Percentiles rank a stretch among this genome's conserved stretches.
Conservation (phyloP, 2,113 vertebrate genomes). For the Phalacrocorax aristotelis region DNA sequence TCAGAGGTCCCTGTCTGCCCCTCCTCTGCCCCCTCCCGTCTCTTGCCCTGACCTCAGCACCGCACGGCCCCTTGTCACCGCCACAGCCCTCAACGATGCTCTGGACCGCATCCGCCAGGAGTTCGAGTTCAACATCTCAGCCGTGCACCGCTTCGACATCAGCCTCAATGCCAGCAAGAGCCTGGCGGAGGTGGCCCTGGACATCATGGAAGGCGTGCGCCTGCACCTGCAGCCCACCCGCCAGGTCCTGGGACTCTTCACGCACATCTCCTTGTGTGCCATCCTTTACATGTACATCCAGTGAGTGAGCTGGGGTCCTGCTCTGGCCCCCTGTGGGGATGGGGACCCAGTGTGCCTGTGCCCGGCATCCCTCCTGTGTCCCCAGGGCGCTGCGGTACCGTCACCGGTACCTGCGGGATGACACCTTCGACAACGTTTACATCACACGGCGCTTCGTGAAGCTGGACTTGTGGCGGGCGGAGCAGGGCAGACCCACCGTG, state of each 20-base stretch:
- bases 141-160: slow-evolving; percentile 69
- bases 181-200: slow-evolving; percentile 75
- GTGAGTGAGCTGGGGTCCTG: slow-evolving; percentile 69
- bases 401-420: slow-evolving; percentile 72
- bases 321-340: accelerated
- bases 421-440: slow-evolving; percentile 86
- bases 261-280: slow-evolving; percentile 68
- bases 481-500: slow-evolving; percentile 68
- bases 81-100: slow-evolving; percentile 62
- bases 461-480: slow-evolving; percentile 69
- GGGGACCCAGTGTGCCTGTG: accelerated
- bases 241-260: slow-evolving; percentile 57
- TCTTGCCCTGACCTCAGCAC: accelerated
- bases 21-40: neutral
- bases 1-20: accelerated
- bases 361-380: accelerated
- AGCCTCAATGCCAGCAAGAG: slow-evolving; percentile 77
- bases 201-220: slow-evolving; percentile 77
- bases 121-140: slow-evolving; percentile 88
- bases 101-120: slow-evolving; percentile 77
- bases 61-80: accelerated
- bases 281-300: slow-evolving; percentile 74
- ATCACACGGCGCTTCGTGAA: slow-evolving; percentile 78
- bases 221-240: slow-evolving; percentile 41
- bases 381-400: slow-evolving; percentile 81